Base-by-base conservation (phyloP, 2,113 vertebrate species). In the Anhinga anhinga region DNA sequence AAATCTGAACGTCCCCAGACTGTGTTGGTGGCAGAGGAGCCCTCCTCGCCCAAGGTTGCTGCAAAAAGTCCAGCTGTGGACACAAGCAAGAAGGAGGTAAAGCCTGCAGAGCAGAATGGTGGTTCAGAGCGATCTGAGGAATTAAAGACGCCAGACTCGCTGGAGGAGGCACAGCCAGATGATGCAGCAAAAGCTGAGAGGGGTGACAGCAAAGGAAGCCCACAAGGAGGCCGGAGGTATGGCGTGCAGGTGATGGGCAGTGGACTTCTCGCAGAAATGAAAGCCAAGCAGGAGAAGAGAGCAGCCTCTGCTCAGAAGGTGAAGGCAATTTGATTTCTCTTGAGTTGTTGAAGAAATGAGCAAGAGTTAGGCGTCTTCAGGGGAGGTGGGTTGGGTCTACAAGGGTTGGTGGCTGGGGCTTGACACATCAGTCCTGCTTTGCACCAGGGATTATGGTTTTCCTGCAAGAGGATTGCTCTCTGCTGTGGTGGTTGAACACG, bases 271-370 rank as follows among this genome's bases (percentile, higher is more conserved):
- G 99, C 99, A 1, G 99, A 99, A 98, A 99, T 99, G 99, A 99
- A 99, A 93, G 99, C 99, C 95, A 99, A 99, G 96, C 99, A 99
- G 70, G 99, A 99, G 97, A 99, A 98, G 92, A 99, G 99, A 98
- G 99, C 99, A 3, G 98, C 98, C 7, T 96, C 94, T 15, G 98
- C 97, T 4, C 98, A 99, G 84, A 99, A 99, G 99, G 99, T 99
- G 82, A 98, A 97, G 36, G 11, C 67, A 65, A 10, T 56, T 81
- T 82, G 52, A 74, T 95, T 90, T 94, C 70, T 95, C 53, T 77
- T 56, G 38, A 34, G 53, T 49, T 49, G 25, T 47, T 58, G 21
- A 14, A 73, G 79, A 55, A 66, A 53, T 19, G 13, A 52, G 18
- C 29, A 38, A 70, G 62, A 73, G 11, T 13, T n/a, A 3, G 3